Conservation (phyloP, 2,888 invertebrate species). For the Lymantria monacha region DNA sequence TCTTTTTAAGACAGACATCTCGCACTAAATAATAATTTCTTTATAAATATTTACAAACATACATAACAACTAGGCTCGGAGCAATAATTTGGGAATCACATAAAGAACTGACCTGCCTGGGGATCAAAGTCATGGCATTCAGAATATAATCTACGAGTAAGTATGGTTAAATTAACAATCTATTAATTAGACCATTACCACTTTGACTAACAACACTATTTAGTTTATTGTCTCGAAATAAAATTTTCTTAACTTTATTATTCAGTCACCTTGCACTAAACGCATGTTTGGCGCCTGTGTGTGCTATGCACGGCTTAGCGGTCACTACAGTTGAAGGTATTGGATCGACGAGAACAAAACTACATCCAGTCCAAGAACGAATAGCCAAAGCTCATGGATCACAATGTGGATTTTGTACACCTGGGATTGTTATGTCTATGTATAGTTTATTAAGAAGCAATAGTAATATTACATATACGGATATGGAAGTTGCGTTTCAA, state of each 20-base stretch:
- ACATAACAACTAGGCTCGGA: too few relatives aligned
- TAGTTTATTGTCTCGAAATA: too few relatives aligned
- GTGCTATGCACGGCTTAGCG: conserved; percentile 92
- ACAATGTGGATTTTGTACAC: conserved; percentile 97
- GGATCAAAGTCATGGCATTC: too few relatives aligned
- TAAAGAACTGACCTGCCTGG: too few relatives aligned
- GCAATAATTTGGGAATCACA: too few relatives aligned
- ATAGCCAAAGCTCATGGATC: conserved; percentile 95
- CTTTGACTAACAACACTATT: too few relatives aligned
- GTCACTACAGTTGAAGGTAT: conserved; percentile 97
- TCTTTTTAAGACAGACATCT: too few relatives aligned
- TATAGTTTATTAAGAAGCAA: conserved; percentile 91
- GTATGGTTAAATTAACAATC: too few relatives aligned
- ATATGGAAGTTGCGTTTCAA: conserved; percentile 91
- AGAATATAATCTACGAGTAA: too few relatives aligned
- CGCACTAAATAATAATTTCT: too few relatives aligned
- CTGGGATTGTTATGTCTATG: conserved; percentile 99
- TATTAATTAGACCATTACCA: too few relatives aligned
- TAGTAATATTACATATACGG: conserved; percentile 86
- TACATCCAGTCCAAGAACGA: conserved; percentile 94
- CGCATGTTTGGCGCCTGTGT: conserved; percentile 94
- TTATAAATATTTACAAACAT: too few relatives aligned
- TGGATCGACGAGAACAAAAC: conserved; percentile 88
- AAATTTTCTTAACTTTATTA: background rate
- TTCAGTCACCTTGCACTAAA: conserved; percentile 90